Base-by-base conservation (phyloP, 2,888 invertebrate species). In the Toxonevra muliebris region DNA sequence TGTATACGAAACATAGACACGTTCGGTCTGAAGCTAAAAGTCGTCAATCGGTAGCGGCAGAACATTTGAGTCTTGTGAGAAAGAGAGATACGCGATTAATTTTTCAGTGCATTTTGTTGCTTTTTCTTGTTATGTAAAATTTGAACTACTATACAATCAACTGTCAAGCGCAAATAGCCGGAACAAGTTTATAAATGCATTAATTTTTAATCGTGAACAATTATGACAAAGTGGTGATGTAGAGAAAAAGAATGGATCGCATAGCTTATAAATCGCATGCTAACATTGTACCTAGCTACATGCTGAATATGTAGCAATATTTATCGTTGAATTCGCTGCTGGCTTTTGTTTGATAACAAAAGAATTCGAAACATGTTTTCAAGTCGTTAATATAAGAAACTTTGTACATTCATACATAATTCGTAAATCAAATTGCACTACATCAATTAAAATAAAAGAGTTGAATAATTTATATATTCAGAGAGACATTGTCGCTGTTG, bases 1-100 rank as follows among this genome's bases (percentile, higher is more conserved):
- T 75, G 72, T 71, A 74, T 73, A 74, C 72, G 76, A 81, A 68
- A 68, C 75, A 75, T 72, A 74, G 75, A 71, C 68, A 65, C 64
- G 75, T 60, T 55, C 76, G 65, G 82, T 76, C 79, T n/a, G 13
- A 40, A 2, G 17, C 7, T 15, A 30, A 17, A 5, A 4, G 48
- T 54, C 3, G 54, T 2, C 50, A 58, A 50, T 13, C 12, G 19
- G 40, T 12, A 58, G 50, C 65, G 58, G 54, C 48, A 50, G 41
- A 66, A 20, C 19, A 53, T 1, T 41, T 41, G n/a, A 8, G 52
- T 10, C 19, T 53, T 53, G 19, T 20, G 61, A 53, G 41, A 53
- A n/a, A 41, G 61, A 61, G 17, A 61, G 53, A 42, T 30, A 30
- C 30, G 30, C 30, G 30, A 30, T 30, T 30, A 30, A 4, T 30